Percentiles rank a stretch among this genome's conserved stretches.
Conservation (phyloP, 1,140 invertebrate genomes). For the Trypoxylus dichotomus region DNA sequence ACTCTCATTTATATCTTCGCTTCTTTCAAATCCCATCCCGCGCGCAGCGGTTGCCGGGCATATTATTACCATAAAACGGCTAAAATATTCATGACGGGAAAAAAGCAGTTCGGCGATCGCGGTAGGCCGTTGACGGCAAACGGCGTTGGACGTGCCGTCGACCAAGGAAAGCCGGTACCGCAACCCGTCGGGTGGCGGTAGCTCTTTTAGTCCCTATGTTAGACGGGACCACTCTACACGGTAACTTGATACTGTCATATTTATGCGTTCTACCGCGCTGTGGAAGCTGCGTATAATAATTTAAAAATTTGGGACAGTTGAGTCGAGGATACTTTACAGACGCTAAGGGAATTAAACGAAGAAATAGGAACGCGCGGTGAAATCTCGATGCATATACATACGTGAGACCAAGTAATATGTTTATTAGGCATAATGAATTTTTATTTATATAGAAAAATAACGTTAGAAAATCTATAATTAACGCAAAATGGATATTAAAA, state of each 20-base stretch:
- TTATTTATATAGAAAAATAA: too few species aligned
- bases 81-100: conserved; percentile 20
- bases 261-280: conserved; percentile 20
- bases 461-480: too few species aligned
- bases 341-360: too few species aligned
- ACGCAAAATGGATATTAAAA: too few species aligned
- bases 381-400: too few species aligned
- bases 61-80: neutral
- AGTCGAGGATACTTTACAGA: too few species aligned
- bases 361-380: too few species aligned
- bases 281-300: neutral
- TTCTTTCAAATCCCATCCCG: too few species aligned
- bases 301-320: neutral
- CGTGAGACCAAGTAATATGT: too few species aligned
- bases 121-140: conserved; percentile 9
- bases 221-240: neutral
- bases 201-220: neutral
- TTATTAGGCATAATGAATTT: too few species aligned
- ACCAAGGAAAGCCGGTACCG: neutral
- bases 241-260: conserved; percentile 29
- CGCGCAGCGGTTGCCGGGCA: neutral
- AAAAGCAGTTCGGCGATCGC: neutral
- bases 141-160: neutral
- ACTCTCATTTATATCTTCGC: too few species aligned
- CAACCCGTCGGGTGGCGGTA: neutral